These are phyloP conservation scores for Cairina moschata DNA, from an alignment of 2,113 vertebrate genomes.

Conservation along the genomic window DNA sequence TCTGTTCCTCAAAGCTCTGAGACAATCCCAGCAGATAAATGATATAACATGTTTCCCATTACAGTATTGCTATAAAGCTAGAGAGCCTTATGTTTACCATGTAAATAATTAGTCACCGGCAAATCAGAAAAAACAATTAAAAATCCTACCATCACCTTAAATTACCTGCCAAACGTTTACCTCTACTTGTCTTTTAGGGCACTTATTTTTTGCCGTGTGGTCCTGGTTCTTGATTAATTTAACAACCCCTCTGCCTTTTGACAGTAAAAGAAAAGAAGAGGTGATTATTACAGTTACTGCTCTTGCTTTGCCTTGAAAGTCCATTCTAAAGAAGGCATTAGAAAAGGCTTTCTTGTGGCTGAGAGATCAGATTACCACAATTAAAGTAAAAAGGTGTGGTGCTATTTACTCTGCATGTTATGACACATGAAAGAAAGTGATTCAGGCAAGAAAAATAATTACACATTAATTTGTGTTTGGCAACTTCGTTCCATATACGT, in stretches of 20 bases:
- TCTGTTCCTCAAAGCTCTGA: slow-evolving; percentile 9
- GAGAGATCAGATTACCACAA: slow-evolving; percentile 80
- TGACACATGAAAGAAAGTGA: slow-evolving; percentile 87
- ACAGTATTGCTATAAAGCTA: slow-evolving; percentile 1
- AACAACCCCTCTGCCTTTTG: slow-evolving; percentile 30
- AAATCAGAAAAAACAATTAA: background rate
- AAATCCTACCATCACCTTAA: slow-evolving; percentile 13
- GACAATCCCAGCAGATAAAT: slow-evolving; percentile 25
- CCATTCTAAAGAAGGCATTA: slow-evolving; percentile 77
- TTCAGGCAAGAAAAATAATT: slow-evolving; percentile 86
- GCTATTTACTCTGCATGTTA: slow-evolving; percentile 80
- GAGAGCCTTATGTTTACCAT: slow-evolving; percentile 41
- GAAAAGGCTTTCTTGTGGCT: slow-evolving; percentile 78
- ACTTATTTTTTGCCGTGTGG: slow-evolving; percentile 53
- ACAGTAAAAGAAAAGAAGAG: slow-evolving; percentile 56
- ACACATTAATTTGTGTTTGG: slow-evolving; percentile 86
- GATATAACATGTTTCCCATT: background rate
- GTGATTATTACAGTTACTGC: slow-evolving; percentile 75
- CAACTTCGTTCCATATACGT: slow-evolving; percentile 77
- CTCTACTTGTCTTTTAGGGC: background rate
- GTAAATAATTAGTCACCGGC: slow-evolving; percentile 62
- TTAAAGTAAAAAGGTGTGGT: slow-evolving; percentile 83
- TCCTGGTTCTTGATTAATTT: slow-evolving; percentile 28
- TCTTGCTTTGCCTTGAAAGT: slow-evolving; percentile 77
- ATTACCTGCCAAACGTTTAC: slow-evolving; percentile 34